Conservation (phyloP, 2,888 invertebrate species). For the Chrysomela aeneicollis region DNA sequence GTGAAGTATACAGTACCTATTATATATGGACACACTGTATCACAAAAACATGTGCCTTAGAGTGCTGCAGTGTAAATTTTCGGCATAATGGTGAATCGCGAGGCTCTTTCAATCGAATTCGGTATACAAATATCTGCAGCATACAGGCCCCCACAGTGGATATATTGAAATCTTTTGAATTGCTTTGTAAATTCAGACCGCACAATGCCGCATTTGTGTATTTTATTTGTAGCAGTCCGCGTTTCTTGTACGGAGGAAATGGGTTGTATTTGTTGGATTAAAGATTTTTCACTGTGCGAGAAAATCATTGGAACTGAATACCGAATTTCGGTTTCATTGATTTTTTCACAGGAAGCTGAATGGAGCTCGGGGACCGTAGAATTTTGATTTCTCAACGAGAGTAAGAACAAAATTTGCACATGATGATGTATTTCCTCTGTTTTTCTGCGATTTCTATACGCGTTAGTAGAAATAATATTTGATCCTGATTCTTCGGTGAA, state of each 20-base stretch:
- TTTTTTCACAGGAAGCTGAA: neutral
- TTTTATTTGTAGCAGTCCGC: conserved; percentile 61
- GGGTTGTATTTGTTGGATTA: conserved; percentile 61
- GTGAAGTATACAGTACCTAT: too few species aligned
- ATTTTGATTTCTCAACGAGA: neutral
- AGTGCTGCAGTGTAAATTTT: conserved; percentile 64
- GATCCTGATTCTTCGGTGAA: too few species aligned
- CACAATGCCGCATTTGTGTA: conserved; percentile 61
- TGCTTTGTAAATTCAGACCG: conserved; percentile 62
- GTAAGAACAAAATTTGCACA: too few species aligned
- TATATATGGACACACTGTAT: conserved; percentile 14
- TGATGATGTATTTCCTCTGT: too few species aligned
- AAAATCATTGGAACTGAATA: conserved; percentile 50
- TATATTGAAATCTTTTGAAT: conserved; percentile 63
- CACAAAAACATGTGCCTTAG: conserved; percentile 60
- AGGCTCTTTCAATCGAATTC: conserved; percentile 61
- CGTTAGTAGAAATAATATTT: too few species aligned
- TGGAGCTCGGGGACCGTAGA: too few species aligned
- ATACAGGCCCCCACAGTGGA: conserved; percentile 58
- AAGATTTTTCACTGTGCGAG: conserved; percentile 55
- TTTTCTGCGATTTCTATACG: too few species aligned
- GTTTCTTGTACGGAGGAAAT: conserved; percentile 57
- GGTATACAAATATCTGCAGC: conserved; percentile 61
- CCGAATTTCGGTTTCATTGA: conserved; percentile 34
- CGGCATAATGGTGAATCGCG: conserved; percentile 61